Evolutionary conservation across 2,888 invertebrate genomes (phyloP).

Genomic region (Meiosimyza platycephala): DNA sequence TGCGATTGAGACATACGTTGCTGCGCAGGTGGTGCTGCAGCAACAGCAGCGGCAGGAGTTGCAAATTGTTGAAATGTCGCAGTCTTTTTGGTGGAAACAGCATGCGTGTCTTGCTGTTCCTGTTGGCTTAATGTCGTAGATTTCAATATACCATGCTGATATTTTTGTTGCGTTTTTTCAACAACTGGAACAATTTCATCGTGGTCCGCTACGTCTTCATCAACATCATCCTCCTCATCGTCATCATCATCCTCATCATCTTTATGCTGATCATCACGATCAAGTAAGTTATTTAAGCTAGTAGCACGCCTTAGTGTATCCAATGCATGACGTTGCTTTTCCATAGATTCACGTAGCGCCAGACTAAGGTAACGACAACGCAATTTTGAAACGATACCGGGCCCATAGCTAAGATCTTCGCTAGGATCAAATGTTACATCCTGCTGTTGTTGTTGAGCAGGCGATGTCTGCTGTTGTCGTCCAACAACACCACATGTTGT

Average conservation of each 20-base stretch:
- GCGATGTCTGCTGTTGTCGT: slow-evolving; percentile 16
- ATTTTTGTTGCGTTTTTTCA: slow-evolving; percentile 28
- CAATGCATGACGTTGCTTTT: slow-evolving; percentile 75
- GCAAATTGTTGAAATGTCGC: slow-evolving; percentile 40
- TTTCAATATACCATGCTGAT: slow-evolving; percentile 40
- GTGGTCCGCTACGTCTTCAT: slow-evolving; percentile 30
- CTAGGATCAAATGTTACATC: slow-evolving; percentile 69
- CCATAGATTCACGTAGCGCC: slow-evolving; percentile 80
- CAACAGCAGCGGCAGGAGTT: slow-evolving; percentile 16
- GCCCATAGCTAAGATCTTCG: slow-evolving; percentile 90
- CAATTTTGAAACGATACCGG: slow-evolving; percentile 89
- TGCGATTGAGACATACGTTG: slow-evolving; percentile 24
- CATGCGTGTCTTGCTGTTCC: slow-evolving; percentile 1
- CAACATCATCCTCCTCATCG: slow-evolving; percentile 46
- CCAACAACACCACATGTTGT: slow-evolving; percentile 36
- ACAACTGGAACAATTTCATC: slow-evolving; percentile 28
- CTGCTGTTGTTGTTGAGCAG: slow-evolving; percentile 14
- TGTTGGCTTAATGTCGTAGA: slow-evolving; percentile 32
- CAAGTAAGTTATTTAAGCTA: slow-evolving; percentile 86
- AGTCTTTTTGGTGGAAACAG: slow-evolving; percentile 34
- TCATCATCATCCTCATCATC: slow-evolving; percentile 60
- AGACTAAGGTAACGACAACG: slow-evolving; percentile 88
- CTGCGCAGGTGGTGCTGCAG: slow-evolving; percentile 17
- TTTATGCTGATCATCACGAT: slow-evolving; percentile 69
- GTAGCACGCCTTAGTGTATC: slow-evolving; percentile 80